Base-by-base conservation (phyloP, 2,888 invertebrate genomes). In the Sussaba pulchella region DNA sequence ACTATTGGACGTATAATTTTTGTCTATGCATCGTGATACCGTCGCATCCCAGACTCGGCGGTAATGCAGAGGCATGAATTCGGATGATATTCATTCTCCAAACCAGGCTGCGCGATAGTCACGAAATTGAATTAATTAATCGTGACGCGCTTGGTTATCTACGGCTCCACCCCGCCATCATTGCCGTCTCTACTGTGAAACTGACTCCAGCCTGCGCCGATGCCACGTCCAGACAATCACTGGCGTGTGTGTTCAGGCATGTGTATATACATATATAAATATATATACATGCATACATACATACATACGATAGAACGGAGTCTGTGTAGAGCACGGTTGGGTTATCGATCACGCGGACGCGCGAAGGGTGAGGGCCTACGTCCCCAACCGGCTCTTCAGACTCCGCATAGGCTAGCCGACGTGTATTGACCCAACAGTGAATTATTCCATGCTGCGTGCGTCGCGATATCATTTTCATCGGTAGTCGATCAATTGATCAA, bases 341-440 rank as follows among this genome's bases (percentile, higher is more conserved):
- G 69, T 86, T 88, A 88, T 88, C 86, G 88, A 88, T 88, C 86
- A 84, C 83, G 82, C 78, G 83, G 31, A 6, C 83, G 79, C 83
- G 85, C 86, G 83, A 85, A 69, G 80, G 72, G 71, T 52, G 71
- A 43, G 59, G 43, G 76, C 67, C 67, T 72, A 57, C 63, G 63
- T 59, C 41, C 72, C n/a, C n/a, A n/a, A 83, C 84, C 82, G 79
- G 81, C 77, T 57, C 57, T 31, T 57, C 57, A 57, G 57, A 36
- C 31, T 57, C 57, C 31, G 14, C 57, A 17, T 26, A n/a, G 31
- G 6, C 31, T 9, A 3, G 26, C 43, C n/a, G 26, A 57, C 63
- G 82, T 83, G 76, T 88, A 88, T 89, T 87, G 88, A 89, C 86
- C 87, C 85, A 89, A 87, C 88, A 87, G 85, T 88, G 89, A 89